Percentiles rank a stretch among this genome's conserved stretches.
Conservation (phyloP, 2,888 invertebrate genomes). For the Cephus nigrinus region DNA sequence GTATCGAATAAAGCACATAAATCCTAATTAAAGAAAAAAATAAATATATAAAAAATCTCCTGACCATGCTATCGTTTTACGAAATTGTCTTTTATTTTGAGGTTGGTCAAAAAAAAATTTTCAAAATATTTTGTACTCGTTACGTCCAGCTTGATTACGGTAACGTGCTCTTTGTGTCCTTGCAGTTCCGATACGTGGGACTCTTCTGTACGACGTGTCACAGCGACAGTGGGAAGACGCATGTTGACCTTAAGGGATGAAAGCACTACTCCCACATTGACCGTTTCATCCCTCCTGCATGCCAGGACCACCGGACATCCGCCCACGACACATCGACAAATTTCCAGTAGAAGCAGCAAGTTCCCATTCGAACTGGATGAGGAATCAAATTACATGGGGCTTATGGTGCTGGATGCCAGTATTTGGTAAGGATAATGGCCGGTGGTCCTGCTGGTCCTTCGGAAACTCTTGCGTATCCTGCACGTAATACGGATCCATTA, state of each 20-base stretch:
- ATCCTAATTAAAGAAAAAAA: too few species aligned
- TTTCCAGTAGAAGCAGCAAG: conserved; percentile 4
- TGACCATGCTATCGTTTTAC: too few species aligned
- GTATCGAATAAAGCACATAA: too few species aligned
- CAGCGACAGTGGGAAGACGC: not conserved
- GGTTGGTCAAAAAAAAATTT: too few species aligned
- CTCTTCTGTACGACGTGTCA: not conserved
- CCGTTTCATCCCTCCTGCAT: conserved; percentile 11
- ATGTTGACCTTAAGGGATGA: not conserved
- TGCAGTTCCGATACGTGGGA: not conserved
- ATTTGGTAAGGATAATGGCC: conserved; percentile 6
- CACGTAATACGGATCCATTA: too few species aligned
- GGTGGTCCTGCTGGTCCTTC: not conserved
- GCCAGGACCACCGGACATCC: conserved; percentile 23
- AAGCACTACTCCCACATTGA: not conserved
- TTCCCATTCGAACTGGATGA: not conserved
- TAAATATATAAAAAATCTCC: too few species aligned
- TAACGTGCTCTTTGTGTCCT: too few species aligned
- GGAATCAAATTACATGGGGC: conserved; percentile 6
- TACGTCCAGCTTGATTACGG: too few species aligned
- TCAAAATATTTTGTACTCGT: too few species aligned
- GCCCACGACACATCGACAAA: conserved; percentile 19
- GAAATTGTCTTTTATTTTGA: too few species aligned
- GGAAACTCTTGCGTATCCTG: too few species aligned
- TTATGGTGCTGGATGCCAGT: not conserved